These are phyloP conservation scores for Zoanthus sociatus DNA, from an alignment of 92 coral and sea anemone species.

Conservation along the genomic window DNA sequence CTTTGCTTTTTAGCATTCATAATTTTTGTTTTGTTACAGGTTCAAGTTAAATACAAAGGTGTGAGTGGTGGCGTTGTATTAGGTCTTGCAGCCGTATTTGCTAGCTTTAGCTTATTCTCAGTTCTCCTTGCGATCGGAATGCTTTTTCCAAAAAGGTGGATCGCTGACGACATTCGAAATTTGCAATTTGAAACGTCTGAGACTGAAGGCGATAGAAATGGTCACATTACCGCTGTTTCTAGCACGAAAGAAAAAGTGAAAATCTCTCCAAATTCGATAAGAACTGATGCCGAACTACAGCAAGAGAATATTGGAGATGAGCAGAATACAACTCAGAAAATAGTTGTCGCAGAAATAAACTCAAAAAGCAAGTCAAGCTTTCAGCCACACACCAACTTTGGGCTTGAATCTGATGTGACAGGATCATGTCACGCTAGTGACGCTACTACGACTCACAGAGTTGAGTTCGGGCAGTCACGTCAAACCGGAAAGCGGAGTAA, in stretches of 20 bases:
- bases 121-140: constrained; percentile 3
- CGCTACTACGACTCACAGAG: not conserved
- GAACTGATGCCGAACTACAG: not conserved
- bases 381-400: not conserved
- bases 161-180: not conserved
- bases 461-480: constrained; percentile 15
- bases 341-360: constrained; percentile 32
- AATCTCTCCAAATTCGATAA: not conserved
- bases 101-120: not conserved
- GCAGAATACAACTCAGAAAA: not conserved
- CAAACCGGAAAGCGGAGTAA: not conserved
- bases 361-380: not conserved
- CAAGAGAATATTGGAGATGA: not conserved
- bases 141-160: constrained; percentile 15
- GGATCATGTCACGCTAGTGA: not conserved
- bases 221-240: not conserved
- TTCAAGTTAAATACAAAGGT: constrained; percentile 19
- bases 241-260: not conserved
- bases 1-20: not conserved
- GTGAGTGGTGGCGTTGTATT: not conserved
- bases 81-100: constrained; percentile 8
- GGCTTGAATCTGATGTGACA: constrained; percentile 16
- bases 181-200: constrained; percentile 1
- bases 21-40: not conserved
- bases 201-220: not conserved